These are phyloP conservation scores for Lomographa bimaculata DNA, from an alignment of 2,888 invertebrate genomes.

Conservation along the genomic window DNA sequence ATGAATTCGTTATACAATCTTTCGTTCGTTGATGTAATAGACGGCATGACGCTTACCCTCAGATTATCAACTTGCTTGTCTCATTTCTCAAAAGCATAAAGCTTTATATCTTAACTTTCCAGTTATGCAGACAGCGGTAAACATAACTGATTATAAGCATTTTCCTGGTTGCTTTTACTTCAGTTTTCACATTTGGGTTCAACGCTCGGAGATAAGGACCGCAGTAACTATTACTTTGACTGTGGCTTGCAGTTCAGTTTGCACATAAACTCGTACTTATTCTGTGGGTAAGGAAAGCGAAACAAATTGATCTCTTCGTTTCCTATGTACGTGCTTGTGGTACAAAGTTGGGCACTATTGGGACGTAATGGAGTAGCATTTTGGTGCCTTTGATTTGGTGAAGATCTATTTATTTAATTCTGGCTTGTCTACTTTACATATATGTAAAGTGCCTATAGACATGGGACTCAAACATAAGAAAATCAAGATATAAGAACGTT, in stretches of 20 bases:
- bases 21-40: too few species aligned
- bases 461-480: too few species aligned
- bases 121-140: conserved; percentile 11
- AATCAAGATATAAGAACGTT: too few species aligned
- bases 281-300: conserved; percentile 52
- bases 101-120: too few species aligned
- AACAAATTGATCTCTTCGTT: conserved; percentile 35
- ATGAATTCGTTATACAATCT: too few species aligned
- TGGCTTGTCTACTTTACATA: background rate
- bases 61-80: too few species aligned
- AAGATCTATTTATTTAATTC: conserved; percentile 3
- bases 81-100: too few species aligned
- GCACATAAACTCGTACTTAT: too few species aligned
- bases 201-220: conserved; percentile 47
- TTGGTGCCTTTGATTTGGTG: background rate
- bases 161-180: conserved; percentile 12
- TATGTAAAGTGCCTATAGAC: too few species aligned
- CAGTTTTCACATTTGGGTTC: conserved; percentile 35
- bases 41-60: too few species aligned
- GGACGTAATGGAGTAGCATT: background rate
- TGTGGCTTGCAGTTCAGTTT: too few species aligned
- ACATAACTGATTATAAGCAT: conserved; percentile 3
- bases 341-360: conserved; percentile 12
- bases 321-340: conserved; percentile 28
- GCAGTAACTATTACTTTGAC: too few species aligned